A percentile compares a stretch with the other conserved stretches of the same genome.
phyloP scores from a whole-genome alignment of 2,888 invertebrate genomes.

The Epicampocera succincta region DNA sequence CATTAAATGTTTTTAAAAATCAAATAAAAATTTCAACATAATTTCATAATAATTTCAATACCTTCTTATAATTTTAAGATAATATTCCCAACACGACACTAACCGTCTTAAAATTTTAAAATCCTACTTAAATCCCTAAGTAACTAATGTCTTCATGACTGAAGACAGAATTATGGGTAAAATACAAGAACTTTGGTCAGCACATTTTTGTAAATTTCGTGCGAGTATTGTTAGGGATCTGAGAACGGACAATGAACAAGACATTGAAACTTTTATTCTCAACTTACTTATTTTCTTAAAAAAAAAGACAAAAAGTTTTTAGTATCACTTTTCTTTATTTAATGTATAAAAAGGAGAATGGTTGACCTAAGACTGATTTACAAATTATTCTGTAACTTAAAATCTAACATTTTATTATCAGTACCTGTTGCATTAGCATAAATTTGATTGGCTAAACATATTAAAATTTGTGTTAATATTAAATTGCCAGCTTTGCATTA shows the following conservation, averaged over 20 bases:
- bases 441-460: too few relatives aligned
- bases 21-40: constrained; percentile 26
- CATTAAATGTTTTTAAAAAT: too few relatives aligned
- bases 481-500: constrained; percentile 1
- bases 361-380: too few relatives aligned
- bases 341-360: too few relatives aligned
- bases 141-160: constrained; percentile 8
- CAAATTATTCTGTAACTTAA: too few relatives aligned
- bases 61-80: constrained; percentile 7
- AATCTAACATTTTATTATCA: background rate
- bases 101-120: constrained; percentile 1
- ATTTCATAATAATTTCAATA: background rate
- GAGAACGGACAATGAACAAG: constrained; percentile 13
- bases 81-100: background rate
- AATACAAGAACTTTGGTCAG: constrained; percentile 20
- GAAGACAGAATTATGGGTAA: constrained; percentile 25
- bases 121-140: background rate
- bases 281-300: too few relatives aligned
- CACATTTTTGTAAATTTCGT: constrained; percentile 1
- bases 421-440: background rate
- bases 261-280: constrained; percentile 12
- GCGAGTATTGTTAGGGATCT: constrained; percentile 14
- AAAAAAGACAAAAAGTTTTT: too few relatives aligned
- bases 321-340: too few relatives aligned
- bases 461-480: background rate